Conservation (phyloP, 2,113 vertebrate genomes). For the Prinia subflava region DNA sequence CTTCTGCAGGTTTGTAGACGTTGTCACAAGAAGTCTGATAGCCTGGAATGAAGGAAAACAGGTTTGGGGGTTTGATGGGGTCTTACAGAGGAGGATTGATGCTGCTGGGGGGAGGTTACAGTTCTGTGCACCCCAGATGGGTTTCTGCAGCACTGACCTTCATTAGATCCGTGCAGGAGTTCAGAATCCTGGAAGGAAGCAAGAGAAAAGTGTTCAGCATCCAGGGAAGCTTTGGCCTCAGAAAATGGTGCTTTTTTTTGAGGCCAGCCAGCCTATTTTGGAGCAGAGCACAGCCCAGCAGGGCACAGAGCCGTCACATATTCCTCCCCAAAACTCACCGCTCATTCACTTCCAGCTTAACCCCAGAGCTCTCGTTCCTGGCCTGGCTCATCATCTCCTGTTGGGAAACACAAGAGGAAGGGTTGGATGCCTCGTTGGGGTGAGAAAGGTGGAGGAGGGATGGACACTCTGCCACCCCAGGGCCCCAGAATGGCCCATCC, state of each 20-base stretch:
- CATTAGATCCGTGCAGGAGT: slow-evolving; percentile 95
- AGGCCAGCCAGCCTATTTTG: neutral
- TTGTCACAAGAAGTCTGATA: slow-evolving; percentile 85
- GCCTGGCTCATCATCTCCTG: slow-evolving; percentile 98
- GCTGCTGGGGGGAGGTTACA: neutral
- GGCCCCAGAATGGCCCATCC: neutral
- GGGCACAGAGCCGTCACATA: neutral
- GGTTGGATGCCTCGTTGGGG: fast-evolving
- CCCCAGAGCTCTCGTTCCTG: slow-evolving; percentile 83
- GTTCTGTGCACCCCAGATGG: neutral
- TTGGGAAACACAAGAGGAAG: neutral
- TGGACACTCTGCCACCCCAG: no score
- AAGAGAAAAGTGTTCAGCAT: neutral
- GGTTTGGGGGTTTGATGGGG: neutral
- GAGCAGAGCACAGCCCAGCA: neutral
- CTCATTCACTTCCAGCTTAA: slow-evolving; percentile 95
- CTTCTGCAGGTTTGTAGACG: slow-evolving; percentile 92
- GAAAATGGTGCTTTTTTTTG: neutral
- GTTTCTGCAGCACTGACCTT: slow-evolving; percentile 79
- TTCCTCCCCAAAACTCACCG: slow-evolving; percentile 74
- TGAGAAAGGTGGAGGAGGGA: neutral
- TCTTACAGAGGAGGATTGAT: neutral
- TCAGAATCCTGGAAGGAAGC: slow-evolving; percentile 81
- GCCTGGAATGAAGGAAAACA: slow-evolving; percentile 72
- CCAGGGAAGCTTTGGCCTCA: neutral